Evolutionary conservation across 2,888 invertebrate genomes (phyloP), one percentile per base, ranked within the genome.

Genomic region (Alentia gelatinosa): DNA sequence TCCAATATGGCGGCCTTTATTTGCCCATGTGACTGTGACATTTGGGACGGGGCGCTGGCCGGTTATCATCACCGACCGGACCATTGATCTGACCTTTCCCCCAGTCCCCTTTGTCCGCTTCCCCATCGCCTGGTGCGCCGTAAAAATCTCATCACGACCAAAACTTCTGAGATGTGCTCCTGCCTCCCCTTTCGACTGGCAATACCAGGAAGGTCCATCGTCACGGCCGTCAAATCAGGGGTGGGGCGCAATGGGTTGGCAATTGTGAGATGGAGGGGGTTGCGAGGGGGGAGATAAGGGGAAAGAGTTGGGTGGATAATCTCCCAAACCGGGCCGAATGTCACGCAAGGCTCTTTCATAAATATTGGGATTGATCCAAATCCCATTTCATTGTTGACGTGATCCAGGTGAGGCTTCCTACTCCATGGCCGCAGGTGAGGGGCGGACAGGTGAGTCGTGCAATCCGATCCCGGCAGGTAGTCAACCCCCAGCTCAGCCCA

Each of bases 331-430:
- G 63, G 79, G 79, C 39, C 37, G n/a, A 79, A 79, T 39, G 79
- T 79, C 79, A 79, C 79, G 79, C 79, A 37, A 79, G 79, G 37
- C 79, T 79, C 79, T 79, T 79, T 79, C 79, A 79, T 79, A 79
- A 79, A 79, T 79, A 79, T 79, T 79, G 39, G 79, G 79, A 79
- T 79, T 35, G 79, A 37, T 79, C 79, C 79, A 79, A 79, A 79
- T 79, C 79, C 79, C 39, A 79, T 79, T 39, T 39, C 79, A 79
- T 79, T 79, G 79, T 79, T 79, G 79, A 79, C 79, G 79, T 79
- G 79, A 23, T 37, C 37, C 79, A 79, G 79, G 79, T 79, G 39
- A 79, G 19, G 79, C 68, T 12, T 9, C 74, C 30, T 33, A 26
- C 79, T 19, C 79, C 37, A 35, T 15, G 37, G 37, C 79, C 79